Evolutionary conservation across 2,888 invertebrate genomes (phyloP).

Genomic region (Piscicola geometra): DNA sequence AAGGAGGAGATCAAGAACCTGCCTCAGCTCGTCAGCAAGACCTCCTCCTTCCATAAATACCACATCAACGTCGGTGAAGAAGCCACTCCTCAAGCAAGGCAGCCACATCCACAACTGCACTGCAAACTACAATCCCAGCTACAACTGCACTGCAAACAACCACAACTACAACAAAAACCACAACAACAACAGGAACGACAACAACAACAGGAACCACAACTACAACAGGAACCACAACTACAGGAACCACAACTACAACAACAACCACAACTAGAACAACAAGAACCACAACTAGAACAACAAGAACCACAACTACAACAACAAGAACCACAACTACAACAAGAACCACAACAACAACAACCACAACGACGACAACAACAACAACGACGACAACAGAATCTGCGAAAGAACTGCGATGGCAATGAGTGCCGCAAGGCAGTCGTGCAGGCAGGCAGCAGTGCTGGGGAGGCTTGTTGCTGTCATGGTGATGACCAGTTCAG

Average conservation of each 20-base stretch:
- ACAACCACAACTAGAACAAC: not conserved
- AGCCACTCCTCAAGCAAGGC: not conserved
- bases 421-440: no score
- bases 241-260: not conserved
- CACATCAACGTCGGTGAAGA: slow-evolving; percentile 4
- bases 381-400: no score
- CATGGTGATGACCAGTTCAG: no score
- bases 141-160: no score
- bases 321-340: not conserved
- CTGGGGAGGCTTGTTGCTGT: no score
- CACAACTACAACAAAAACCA: no score
- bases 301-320: not conserved
- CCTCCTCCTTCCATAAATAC: not conserved
- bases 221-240: not conserved
- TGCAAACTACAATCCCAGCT: not conserved
- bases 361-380: no score
- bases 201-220: not conserved
- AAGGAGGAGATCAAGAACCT: not conserved
- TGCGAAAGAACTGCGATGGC: no score
- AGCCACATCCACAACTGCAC: not conserved
- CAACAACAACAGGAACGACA: not conserved
- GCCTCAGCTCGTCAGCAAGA: not conserved
- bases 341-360: not conserved
- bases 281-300: not conserved
- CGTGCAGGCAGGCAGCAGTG: no score